Evolutionary conservation across 2,888 invertebrate species (phyloP).

Genomic region (Polydrusus pterygomalis): DNA sequence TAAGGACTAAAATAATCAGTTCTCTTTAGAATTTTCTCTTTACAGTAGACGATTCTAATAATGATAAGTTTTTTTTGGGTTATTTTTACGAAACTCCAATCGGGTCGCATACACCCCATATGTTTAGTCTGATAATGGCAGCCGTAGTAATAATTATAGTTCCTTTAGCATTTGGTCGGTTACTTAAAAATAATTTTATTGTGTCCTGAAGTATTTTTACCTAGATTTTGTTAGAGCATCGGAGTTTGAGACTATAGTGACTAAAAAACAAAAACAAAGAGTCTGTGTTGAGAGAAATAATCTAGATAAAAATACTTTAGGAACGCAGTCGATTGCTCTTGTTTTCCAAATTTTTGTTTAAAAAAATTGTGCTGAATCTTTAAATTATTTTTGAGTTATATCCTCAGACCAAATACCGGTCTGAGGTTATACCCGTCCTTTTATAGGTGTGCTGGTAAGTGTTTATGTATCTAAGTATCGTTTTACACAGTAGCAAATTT

Average conservation of each 20-base stretch:
- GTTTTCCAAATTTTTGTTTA: neutral
- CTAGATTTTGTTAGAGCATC: neutral
- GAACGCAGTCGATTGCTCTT: neutral
- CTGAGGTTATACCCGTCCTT: too few species aligned
- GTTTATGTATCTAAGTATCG: too few species aligned
- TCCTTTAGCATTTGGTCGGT: conserved; percentile 53
- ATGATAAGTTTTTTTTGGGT: neutral
- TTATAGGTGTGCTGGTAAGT: too few species aligned
- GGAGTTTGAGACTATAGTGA: neutral
- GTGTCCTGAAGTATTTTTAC: neutral
- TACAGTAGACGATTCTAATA: neutral
- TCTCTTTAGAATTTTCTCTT: neutral
- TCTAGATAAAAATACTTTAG: neutral
- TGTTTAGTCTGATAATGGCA: conserved; percentile 48
- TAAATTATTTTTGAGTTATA: neutral
- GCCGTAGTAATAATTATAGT: conserved; percentile 47
- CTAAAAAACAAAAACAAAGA: too few species aligned
- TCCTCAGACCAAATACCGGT: too few species aligned
- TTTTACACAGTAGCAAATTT: too few species aligned
- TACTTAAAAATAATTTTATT: conserved; percentile 44
- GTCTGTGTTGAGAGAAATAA: too few species aligned
- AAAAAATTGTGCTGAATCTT: conserved; percentile 6
- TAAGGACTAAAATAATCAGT: too few species aligned
- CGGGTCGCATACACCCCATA: conserved; percentile 1
- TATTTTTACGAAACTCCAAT: conserved; percentile 24